A percentile compares a stretch with the other conserved stretches of the same genome.
Evolutionary conservation across 2,888 invertebrate species (phyloP).

Genomic region (Eupithecia inturbata): DNA sequence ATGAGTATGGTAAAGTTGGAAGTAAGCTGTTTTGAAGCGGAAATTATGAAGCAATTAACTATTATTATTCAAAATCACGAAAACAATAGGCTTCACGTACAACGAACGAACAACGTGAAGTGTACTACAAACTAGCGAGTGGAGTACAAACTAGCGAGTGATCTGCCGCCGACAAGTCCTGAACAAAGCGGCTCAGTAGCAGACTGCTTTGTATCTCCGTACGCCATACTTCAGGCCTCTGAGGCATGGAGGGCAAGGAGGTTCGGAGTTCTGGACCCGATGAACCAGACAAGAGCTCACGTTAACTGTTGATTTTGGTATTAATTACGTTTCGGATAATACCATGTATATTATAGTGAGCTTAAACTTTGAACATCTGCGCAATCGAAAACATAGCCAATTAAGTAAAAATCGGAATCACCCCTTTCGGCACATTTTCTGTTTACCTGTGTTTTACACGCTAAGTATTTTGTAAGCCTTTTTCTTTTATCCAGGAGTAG

Average conservation of each 20-base stretch:
- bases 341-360: no score
- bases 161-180: constrained; percentile 27
- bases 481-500: neutral
- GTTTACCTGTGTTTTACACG: neutral
- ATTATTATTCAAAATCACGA: neutral
- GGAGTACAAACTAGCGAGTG: constrained; percentile 12
- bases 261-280: neutral
- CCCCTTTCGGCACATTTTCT: neutral
- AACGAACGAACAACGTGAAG: neutral
- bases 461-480: neutral
- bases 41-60: neutral
- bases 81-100: constrained; percentile 4
- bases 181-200: constrained; percentile 28
- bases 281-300: neutral
- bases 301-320: neutral
- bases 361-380: no score
- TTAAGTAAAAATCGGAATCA: neutral
- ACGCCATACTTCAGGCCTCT: neutral
- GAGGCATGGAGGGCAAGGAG: neutral
- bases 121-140: constrained; percentile 16
- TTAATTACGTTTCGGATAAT: neutral
- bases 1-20: neutral
- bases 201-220: constrained; percentile 29
- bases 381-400: no score
- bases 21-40: constrained; percentile 9